A percentile compares a stretch with the other conserved stretches of the same genome.
Conservation (phyloP, 2,797 vertebrate genomes). For the Eulemur mongoz region DNA sequence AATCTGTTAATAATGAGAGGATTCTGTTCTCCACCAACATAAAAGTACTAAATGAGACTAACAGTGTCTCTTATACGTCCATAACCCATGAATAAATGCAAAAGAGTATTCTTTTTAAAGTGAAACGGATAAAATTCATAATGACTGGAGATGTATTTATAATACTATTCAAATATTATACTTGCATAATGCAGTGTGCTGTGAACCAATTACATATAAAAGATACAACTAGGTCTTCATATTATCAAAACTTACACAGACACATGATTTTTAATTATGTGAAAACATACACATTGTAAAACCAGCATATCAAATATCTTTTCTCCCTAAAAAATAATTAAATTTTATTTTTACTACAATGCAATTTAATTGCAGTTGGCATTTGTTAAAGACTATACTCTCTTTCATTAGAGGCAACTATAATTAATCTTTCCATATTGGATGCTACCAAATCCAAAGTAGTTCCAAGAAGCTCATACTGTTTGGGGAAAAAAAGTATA, state of each 20-base stretch:
- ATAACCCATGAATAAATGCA: neutral
- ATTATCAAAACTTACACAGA: neutral
- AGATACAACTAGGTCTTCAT: neutral
- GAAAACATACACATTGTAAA: neutral
- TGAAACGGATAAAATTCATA: slow-evolving; percentile 25
- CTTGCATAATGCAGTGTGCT: neutral
- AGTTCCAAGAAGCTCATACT: slow-evolving; percentile 34
- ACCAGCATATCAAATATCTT: neutral
- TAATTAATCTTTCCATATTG: slow-evolving; percentile 46
- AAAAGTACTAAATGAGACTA: slow-evolving; percentile 1
- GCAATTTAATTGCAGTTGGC: neutral
- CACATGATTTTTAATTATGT: neutral
- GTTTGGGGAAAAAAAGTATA: slow-evolving; percentile 31
- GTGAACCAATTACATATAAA: neutral
- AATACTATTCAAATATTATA: slow-evolving; percentile 1
- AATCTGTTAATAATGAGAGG: slow-evolving; percentile 23
- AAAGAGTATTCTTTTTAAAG: slow-evolving; percentile 40
- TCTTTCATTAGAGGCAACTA: slow-evolving; percentile 14
- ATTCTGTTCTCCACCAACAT: neutral
- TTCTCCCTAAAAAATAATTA: neutral
- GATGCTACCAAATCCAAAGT: slow-evolving; percentile 20
- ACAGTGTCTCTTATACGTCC: neutral
- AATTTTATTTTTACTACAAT: slow-evolving; percentile 24
- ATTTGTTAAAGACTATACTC: slow-evolving; percentile 36
- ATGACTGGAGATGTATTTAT: neutral